Percentiles rank a stretch among this genome's conserved stretches.
Evolutionary conservation across 1,140 invertebrate species (phyloP).

Genomic region (Dreissena rostriformis): DNA sequence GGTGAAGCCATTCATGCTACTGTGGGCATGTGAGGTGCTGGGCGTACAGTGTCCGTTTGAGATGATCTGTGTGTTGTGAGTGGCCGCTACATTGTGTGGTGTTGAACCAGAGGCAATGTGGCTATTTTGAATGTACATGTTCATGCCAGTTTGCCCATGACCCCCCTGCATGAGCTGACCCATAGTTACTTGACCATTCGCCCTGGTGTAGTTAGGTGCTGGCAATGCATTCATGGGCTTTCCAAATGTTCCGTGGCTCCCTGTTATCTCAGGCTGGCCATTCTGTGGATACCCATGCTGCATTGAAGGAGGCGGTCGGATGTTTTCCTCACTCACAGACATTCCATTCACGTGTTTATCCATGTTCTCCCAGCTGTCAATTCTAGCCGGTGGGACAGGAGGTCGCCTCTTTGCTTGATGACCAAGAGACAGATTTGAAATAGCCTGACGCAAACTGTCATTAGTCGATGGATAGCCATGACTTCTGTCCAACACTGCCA

Average conservation of each 20-base stretch:
- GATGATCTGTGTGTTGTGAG: neutral
- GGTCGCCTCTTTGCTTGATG: constrained; percentile 17
- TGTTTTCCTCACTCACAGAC: neutral
- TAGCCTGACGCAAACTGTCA: no score
- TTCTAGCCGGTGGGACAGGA: constrained; percentile 44
- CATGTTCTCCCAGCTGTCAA: constrained; percentile 55
- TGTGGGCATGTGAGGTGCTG: neutral
- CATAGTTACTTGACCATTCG: neutral
- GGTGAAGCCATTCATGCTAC: neutral
- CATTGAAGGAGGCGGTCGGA: neutral
- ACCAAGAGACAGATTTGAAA: neutral
- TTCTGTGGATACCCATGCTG: neutral
- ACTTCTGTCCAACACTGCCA: neutral
- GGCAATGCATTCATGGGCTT: neutral
- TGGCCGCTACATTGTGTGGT: no score
- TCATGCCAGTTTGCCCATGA: neutral
- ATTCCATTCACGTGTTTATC: constrained; percentile 29
- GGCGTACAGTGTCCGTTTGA: neutral
- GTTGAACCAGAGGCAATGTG: neutral
- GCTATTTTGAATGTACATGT: neutral
- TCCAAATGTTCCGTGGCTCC: neutral
- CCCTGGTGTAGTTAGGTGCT: neutral
- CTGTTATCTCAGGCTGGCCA: neutral
- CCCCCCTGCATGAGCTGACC: neutral
- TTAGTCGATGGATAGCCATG: neutral